Evolutionary conservation across 2,113 vertebrate genomes (phyloP), one percentile per base, ranked within the genome.

Genomic region (Sarotherodon lohbergeri): DNA sequence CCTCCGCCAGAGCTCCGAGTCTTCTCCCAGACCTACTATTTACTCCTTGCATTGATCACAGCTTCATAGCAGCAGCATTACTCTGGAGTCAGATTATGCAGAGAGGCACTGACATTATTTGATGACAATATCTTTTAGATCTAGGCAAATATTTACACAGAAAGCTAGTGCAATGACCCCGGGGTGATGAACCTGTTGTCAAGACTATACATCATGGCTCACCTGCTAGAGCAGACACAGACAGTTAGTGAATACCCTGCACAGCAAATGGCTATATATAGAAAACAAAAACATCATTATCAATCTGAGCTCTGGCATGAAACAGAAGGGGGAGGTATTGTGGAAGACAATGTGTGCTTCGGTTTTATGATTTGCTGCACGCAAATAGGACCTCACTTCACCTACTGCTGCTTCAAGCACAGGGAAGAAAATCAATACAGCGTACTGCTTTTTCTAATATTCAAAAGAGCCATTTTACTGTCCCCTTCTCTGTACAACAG

Each of bases 241-340:
- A 90, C 85, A 79, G 84, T 88, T 82, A 87, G 83, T 79, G 90
- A 89, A 87, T 84, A 88, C 88, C 52, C 86, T 82, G 83, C 71
- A 88, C 87, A 88, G 92, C 88, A 89, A 92, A 91, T 39, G 85
- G 88, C 95, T 96, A 96, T 91, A 95, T 95, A 94, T 95, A 95
- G 95, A 94, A 94, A 95, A 96, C 94, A 95, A 95, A 94, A 95
- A 93, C 94, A 94, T 95, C 93, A 93, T 95, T 94, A 94, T 95
- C 93, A 94, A 94, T 93, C 90, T 88, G 89, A 92, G 92, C 93
- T 89, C 80, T 80, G 32, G 89, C 90, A 86, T 93, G 79, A 90
- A 93, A 86, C 88, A 82, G 89, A 89, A 80, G 68, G 90, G 86
- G 91, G 92, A 61, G 93, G 90, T 84, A 87, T 84, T 2, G 66